These are phyloP conservation scores for Portevinia maculata DNA, from an alignment of 2,888 invertebrate species.

Conservation along the genomic window DNA sequence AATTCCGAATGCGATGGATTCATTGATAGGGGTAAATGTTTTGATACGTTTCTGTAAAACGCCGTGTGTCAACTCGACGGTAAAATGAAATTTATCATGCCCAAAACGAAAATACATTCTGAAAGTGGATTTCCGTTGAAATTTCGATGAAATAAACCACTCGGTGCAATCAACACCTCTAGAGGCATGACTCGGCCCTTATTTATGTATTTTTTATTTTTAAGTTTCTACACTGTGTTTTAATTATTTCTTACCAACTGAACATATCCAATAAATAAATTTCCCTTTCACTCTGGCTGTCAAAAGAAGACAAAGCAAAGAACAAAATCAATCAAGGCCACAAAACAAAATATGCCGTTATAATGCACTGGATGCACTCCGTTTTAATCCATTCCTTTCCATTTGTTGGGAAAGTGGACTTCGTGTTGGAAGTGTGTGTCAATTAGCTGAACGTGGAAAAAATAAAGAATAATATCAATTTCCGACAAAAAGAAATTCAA, in stretches of 20 bases:
- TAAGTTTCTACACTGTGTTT: no score
- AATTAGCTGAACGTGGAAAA: slow-evolving; percentile 32
- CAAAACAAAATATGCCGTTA: slow-evolving; percentile 65
- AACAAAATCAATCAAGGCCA: slow-evolving; percentile 63
- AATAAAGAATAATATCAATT: background rate
- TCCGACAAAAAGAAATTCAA: slow-evolving; percentile 14
- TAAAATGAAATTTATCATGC: no score
- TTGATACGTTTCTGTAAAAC: no score
- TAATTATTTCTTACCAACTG: slow-evolving; percentile 1
- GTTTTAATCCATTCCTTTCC: slow-evolving; percentile 46
- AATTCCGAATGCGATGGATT: no score
- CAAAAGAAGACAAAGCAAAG: background rate
- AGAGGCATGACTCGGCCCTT: no score
- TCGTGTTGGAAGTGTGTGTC: slow-evolving; percentile 54
- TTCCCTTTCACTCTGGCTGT: slow-evolving; percentile 56
- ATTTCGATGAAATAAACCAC: no score
- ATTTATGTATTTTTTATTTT: no score
- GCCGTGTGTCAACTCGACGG: no score
- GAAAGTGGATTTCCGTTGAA: no score
- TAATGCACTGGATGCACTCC: slow-evolving; percentile 68
- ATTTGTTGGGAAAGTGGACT: slow-evolving; percentile 47
- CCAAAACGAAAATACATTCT: no score
- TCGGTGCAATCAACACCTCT: no score
- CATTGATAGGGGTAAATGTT: no score
- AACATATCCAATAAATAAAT: slow-evolving; percentile 43